Evolutionary conservation across 2,797 vertebrate species (phyloP), one percentile per base, ranked within the genome.

Genomic region (Alcedo quadribrachys): DNA sequence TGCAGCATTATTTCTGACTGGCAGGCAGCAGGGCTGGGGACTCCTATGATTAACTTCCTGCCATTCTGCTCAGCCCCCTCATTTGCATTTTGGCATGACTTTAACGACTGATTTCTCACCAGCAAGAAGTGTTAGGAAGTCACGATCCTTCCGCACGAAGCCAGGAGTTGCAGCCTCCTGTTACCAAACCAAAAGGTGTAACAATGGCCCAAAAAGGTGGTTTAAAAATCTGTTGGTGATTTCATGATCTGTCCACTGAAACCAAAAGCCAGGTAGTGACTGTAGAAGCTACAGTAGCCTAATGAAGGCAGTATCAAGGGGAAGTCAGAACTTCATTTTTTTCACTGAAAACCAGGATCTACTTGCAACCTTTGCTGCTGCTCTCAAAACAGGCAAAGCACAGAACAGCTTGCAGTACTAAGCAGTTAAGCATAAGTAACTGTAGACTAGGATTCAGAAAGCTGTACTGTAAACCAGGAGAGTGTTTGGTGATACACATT

Each of bases 31-130:
- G 32, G 43, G 87, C 66, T 42, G 58, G 81, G 62, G 62, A 76
- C 35, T 85, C 20, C 84, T 75, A 66, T 85, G 79, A 83, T 96
- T 89, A 92, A 90, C 66, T 90, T 92, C 87, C 81, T 93, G 88
- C 76, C 76, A 63, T 89, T 81, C 88, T 85, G 76, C 81, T 91
- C 58, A 65, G 60, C 46, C 84, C 69, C 25, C 43, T 89, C 84
- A 83, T 94, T 95, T 96, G 94, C 93, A 90, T 94, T 94, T 91
- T 96, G 90, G 92, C 66, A 57, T 87, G 69, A 90, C 73, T 93
- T 94, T 94, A 85, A 28, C 55, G 81, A 73, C 83, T 96, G 73
- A 94, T 94, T 96, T 92, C 69, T 85, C 78, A 92, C 84, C 90
- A 93, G 87, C 46, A 81, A 69, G 79, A 75, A 78, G 69, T 62